Conservation (phyloP, 35 echinoderm and acorn worm species). For the Chiridota heheva region DNA sequence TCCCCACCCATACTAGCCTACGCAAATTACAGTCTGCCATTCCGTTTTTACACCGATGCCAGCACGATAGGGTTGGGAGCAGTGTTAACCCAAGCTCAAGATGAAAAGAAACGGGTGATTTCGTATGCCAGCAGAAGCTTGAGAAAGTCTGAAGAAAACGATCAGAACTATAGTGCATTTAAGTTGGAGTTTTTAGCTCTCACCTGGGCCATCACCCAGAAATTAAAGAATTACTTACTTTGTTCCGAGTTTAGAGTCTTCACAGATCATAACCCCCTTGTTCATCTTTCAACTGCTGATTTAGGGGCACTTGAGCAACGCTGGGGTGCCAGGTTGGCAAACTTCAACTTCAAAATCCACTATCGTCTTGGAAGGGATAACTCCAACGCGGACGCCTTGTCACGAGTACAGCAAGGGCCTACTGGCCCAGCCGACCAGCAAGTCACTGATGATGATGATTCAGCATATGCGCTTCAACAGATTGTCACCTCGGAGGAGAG, state of each 20-base stretch:
- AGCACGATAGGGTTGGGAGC: neutral
- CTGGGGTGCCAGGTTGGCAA: conserved; percentile 9
- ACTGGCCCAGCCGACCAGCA: too few relatives aligned
- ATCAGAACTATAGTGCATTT: conserved; percentile 24
- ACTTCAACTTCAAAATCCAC: neutral
- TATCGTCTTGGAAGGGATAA: neutral
- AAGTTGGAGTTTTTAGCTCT: conserved; percentile 17
- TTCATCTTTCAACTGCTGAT: neutral
- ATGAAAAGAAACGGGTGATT: neutral
- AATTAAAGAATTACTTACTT: neutral
- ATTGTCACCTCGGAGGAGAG: too few relatives aligned
- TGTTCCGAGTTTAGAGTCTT: neutral
- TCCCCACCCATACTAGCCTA: too few relatives aligned
- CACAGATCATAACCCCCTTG: conserved; percentile 29
- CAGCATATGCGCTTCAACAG: too few relatives aligned
- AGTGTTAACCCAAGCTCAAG: conserved; percentile 7
- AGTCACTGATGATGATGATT: too few relatives aligned
- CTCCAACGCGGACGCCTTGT: conserved; percentile 9
- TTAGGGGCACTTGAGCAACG: neutral
- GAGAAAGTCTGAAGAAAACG: neutral
- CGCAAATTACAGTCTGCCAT: neutral
- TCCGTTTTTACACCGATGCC: conserved; percentile 16
- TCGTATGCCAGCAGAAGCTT: conserved; percentile 27
- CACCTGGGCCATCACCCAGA: conserved; percentile 14
- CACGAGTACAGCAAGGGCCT: neutral